These are phyloP conservation scores for Xanthia togata DNA, from an alignment of 2,888 invertebrate genomes.

Conservation along the genomic window DNA sequence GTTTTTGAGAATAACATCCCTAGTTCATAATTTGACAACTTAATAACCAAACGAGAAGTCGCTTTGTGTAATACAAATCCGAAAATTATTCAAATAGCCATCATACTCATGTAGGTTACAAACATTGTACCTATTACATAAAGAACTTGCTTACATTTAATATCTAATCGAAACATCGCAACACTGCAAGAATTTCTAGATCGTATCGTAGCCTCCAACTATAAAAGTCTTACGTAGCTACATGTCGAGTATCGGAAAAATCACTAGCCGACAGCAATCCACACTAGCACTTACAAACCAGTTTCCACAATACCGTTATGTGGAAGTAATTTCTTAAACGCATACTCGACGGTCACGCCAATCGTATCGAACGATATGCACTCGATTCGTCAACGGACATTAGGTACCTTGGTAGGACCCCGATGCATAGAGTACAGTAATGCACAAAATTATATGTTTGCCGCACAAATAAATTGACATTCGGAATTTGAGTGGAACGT, in stretches of 20 bases:
- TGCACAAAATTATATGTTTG: slow-evolving; percentile 33
- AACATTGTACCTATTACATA: slow-evolving; percentile 22
- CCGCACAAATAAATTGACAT: slow-evolving; percentile 28
- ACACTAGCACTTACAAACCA: slow-evolving; percentile 81
- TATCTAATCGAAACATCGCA: slow-evolving; percentile 44
- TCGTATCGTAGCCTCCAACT: slow-evolving; percentile 50
- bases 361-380: slow-evolving; percentile 72
- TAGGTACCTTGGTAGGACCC: slow-evolving; percentile 41
- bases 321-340: slow-evolving; percentile 86
- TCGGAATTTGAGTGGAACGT: slow-evolving; percentile 26
- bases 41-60: slow-evolving; percentile 6
- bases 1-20: not conserved
- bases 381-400: slow-evolving; percentile 66
- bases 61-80: slow-evolving; percentile 15
- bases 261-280: slow-evolving; percentile 70
- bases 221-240: slow-evolving; percentile 52
- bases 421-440: slow-evolving; percentile 17
- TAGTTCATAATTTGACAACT: not conserved
- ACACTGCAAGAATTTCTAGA: slow-evolving; percentile 50
- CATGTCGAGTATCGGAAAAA: slow-evolving; percentile 79
- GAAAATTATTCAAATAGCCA: slow-evolving; percentile 31
- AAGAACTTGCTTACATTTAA: slow-evolving; percentile 48
- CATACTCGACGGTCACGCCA: slow-evolving; percentile 78
- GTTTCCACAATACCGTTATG: slow-evolving; percentile 84
- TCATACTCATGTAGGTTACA: slow-evolving; percentile 23